phyloP scores from a whole-genome alignment of 2,113 vertebrate genomes.

The Barbus barbus region DNA sequence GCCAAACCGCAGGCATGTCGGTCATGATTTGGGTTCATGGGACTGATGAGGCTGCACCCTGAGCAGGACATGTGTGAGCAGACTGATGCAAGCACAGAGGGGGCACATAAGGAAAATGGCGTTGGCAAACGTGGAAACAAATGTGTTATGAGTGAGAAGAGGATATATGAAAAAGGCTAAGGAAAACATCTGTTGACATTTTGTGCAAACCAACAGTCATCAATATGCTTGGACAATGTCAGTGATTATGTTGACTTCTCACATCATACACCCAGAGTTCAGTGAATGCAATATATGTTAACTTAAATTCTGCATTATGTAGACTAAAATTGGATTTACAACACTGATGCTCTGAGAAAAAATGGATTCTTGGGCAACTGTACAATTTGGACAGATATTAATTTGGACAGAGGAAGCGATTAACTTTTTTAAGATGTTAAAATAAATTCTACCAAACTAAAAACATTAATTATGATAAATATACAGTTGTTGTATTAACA shows the following conservation, averaged over 20 bases:
- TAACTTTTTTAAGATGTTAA: neutral
- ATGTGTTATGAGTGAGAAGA: conserved; percentile 31
- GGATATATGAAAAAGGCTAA: neutral
- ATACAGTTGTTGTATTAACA: neutral
- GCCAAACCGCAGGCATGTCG: conserved; percentile 55
- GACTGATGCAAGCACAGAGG: neutral
- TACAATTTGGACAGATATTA: too few relatives aligned
- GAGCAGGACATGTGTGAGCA: conserved; percentile 56
- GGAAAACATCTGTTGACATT: neutral
- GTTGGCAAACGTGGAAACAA: neutral
- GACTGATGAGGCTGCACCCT: conserved; percentile 68
- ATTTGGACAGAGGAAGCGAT: too few relatives aligned
- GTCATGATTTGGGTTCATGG: conserved; percentile 61
- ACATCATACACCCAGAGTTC: neutral
- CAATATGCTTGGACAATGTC: neutral
- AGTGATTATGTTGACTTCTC: neutral
- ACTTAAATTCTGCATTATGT: conserved; percentile 9
- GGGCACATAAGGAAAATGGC: neutral
- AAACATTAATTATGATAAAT: neutral
- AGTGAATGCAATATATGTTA: neutral
- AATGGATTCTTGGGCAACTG: neutral
- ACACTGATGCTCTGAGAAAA: neutral
- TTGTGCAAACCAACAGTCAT: neutral
- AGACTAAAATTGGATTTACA: neutral
- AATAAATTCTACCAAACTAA: neutral